phyloP scores from a whole-genome alignment of 2,888 invertebrate genomes.

The Pseudolycoriella hygida region DNA sequence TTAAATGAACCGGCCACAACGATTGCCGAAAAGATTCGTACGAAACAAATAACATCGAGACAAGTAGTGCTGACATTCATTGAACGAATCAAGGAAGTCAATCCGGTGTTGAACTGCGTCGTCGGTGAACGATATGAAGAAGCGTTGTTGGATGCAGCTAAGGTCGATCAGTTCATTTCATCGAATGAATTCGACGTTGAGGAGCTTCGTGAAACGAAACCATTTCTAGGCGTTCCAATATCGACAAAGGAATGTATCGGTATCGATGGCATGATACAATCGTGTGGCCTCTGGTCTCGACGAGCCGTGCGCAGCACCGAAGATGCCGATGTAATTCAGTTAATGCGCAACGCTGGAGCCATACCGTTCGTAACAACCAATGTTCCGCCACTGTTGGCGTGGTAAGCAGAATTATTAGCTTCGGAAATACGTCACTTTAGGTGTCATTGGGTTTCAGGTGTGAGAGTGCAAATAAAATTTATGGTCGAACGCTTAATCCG shows the following conservation, averaged over 20 bases:
- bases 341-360: conserved; percentile 54
- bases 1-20: conserved; percentile 28
- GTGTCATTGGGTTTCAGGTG: too few relatives aligned
- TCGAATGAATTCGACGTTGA: conserved; percentile 38
- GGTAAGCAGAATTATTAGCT: too few relatives aligned
- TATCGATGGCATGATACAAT: too few relatives aligned
- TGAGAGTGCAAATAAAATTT: neutral
- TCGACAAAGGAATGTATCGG: conserved; percentile 74
- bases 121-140: conserved; percentile 43
- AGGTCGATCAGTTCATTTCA: too few relatives aligned
- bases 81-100: conserved; percentile 42
- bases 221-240: conserved; percentile 68
- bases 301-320: conserved; percentile 23
- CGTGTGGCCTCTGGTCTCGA: neutral
- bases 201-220: conserved; percentile 48
- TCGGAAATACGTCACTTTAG: too few relatives aligned
- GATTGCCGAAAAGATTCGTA: conserved; percentile 39
- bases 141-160: conserved; percentile 44
- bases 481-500: conserved; percentile 65
- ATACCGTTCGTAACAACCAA: conserved; percentile 70
- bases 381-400: too few relatives aligned
- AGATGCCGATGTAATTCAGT: conserved; percentile 43
- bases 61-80: conserved; percentile 42
- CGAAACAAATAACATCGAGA: conserved; percentile 40
- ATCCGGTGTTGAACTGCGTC: conserved; percentile 49